Evolutionary conservation across 2,113 vertebrate species (phyloP).

Genomic region (Cariama cristata): DNA sequence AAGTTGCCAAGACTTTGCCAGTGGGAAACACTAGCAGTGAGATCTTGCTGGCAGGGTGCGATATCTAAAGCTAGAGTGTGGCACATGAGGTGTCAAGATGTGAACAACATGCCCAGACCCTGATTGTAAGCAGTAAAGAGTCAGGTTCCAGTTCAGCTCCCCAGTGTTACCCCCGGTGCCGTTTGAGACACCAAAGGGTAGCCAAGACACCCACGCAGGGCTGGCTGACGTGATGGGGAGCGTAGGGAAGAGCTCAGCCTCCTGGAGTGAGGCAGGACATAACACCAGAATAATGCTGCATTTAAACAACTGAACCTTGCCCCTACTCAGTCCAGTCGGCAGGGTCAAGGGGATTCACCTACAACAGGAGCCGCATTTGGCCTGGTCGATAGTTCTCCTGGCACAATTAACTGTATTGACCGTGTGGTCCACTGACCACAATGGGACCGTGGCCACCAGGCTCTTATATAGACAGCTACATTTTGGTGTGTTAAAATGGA

Average conservation of each 20-base stretch:
- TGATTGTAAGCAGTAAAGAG: accelerated
- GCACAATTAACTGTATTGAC: background rate
- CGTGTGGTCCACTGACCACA: background rate
- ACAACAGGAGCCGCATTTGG: background rate
- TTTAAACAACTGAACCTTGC: background rate
- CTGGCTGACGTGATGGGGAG: background rate
- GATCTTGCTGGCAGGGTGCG: background rate
- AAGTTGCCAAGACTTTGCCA: background rate
- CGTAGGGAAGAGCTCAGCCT: background rate
- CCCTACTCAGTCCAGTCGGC: background rate
- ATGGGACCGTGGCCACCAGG: background rate
- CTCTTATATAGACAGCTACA: background rate
- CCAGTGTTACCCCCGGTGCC: background rate
- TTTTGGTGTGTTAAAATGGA: background rate
- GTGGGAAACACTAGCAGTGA: background rate
- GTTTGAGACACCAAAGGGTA: background rate
- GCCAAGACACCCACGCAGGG: background rate
- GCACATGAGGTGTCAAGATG: background rate
- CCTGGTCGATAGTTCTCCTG: background rate
- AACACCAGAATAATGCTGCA: background rate
- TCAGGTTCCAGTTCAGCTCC: background rate
- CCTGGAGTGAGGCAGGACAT: background rate
- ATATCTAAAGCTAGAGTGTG: background rate
- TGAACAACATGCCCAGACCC: background rate
- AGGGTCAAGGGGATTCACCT: background rate